Percentiles rank a stretch among this genome's conserved stretches.
Evolutionary conservation across 2,888 invertebrate genomes (phyloP).

Genomic region (Glaucopsyche alexis): DNA sequence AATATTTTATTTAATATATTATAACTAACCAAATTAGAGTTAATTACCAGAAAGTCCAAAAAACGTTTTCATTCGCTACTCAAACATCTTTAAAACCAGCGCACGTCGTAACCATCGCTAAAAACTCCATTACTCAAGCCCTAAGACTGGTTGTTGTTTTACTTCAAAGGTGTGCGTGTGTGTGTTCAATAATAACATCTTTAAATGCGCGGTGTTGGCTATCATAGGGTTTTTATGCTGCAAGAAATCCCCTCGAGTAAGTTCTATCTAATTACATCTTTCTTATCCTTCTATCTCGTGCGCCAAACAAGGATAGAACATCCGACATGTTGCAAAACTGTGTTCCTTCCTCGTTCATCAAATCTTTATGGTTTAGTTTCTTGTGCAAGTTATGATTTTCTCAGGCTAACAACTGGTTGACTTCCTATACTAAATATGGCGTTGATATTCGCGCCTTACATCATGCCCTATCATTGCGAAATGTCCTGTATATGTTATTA

Average conservation of each 20-base stretch:
- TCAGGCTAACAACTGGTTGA: slow-evolving; percentile 71
- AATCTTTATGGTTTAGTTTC: slow-evolving; percentile 64
- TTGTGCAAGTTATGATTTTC: slow-evolving; percentile 56
- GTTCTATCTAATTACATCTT: slow-evolving; percentile 32
- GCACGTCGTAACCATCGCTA: slow-evolving; percentile 24
- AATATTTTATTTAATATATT: not conserved
- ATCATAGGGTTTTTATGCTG: slow-evolving; percentile 48
- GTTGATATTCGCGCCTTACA: slow-evolving; percentile 68
- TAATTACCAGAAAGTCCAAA: not conserved
- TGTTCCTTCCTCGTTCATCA: slow-evolving; percentile 34
- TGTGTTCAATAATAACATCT: slow-evolving; percentile 59
- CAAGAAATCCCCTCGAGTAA: slow-evolving; percentile 32
- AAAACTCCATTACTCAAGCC: slow-evolving; percentile 26
- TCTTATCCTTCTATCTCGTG: not conserved
- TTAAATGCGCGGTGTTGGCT: slow-evolving; percentile 53
- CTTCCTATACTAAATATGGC: slow-evolving; percentile 72
- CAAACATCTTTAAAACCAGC: slow-evolving; percentile 13
- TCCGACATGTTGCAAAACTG: slow-evolving; percentile 26
- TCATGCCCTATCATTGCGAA: slow-evolving; percentile 44
- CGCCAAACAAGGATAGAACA: slow-evolving; percentile 14
- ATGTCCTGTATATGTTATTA: slow-evolving; percentile 26
- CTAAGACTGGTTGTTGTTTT: slow-evolving; percentile 27
- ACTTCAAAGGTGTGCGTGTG: slow-evolving; percentile 37
- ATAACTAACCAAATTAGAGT: not conserved
- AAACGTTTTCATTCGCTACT: slow-evolving; percentile 17